A percentile compares a stretch with the other conserved stretches of the same genome.
These are phyloP conservation scores for Sinocyclocheilus rhinocerous DNA, from an alignment of 2,113 vertebrate genomes.

Conservation along the genomic window DNA sequence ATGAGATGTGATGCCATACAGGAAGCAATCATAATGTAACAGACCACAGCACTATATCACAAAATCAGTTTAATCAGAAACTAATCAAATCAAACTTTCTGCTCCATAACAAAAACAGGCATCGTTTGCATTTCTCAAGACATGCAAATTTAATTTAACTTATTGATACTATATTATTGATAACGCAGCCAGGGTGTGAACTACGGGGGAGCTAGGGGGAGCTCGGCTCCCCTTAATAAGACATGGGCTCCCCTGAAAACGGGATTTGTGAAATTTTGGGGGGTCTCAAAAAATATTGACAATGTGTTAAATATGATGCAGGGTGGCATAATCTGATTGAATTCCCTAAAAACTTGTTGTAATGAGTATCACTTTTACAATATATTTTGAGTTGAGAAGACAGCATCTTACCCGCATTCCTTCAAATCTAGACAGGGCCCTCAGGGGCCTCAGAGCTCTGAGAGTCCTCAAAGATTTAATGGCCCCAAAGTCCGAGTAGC, in stretches of 20 bases:
- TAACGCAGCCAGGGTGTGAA: too few species aligned
- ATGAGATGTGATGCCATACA: not conserved
- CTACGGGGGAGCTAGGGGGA: too few species aligned
- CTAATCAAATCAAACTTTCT: too few species aligned
- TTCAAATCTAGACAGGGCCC: slow-evolving; percentile 95
- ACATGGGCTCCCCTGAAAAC: too few species aligned
- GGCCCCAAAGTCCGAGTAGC: slow-evolving; percentile 93
- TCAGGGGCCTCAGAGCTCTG: slow-evolving; percentile 89
- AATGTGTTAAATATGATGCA: not conserved
- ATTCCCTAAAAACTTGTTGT: not conserved
- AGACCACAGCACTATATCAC: not conserved
- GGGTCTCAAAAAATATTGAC: too few species aligned
- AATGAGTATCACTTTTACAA: not conserved
- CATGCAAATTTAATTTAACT: too few species aligned
- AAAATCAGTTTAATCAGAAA: too few species aligned
- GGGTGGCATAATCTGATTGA: not conserved
- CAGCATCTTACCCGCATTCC: slow-evolving; percentile 92
- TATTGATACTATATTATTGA: too few species aligned
- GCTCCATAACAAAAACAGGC: too few species aligned
- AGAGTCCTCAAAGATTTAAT: slow-evolving; percentile 96
- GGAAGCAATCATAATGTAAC: not conserved
- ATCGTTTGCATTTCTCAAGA: too few species aligned
- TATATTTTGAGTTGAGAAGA: not conserved
- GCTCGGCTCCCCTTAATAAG: too few species aligned
- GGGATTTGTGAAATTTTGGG: too few species aligned